Evolutionary conservation across 2,797 vertebrate species (phyloP).

Genomic region (Sciaenops ocellatus): DNA sequence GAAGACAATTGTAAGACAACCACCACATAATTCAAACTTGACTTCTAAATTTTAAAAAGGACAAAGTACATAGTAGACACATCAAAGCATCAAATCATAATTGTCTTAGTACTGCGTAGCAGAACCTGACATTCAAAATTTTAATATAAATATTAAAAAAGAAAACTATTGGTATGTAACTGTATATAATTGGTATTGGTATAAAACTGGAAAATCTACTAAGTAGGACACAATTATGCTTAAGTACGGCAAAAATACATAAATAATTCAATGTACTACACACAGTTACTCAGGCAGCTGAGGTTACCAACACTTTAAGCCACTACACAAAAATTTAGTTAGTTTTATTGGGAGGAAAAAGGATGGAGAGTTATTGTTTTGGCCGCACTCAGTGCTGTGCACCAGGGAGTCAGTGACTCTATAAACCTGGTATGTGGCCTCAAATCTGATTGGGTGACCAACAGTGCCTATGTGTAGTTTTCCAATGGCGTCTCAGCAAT

Average conservation of each 20-base stretch:
- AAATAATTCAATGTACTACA: not conserved
- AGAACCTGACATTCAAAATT: not conserved
- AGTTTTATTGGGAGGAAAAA: conserved; percentile 19
- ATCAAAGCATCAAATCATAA: not conserved
- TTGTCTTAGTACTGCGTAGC: not conserved
- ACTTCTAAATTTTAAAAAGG: not conserved
- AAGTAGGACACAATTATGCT: too few relatives aligned
- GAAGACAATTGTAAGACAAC: not conserved
- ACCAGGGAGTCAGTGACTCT: conserved; percentile 48
- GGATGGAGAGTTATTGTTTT: conserved; percentile 28
- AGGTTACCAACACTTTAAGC: not conserved
- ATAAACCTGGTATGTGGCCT: conserved; percentile 58
- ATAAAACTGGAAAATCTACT: too few relatives aligned
- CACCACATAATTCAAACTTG: accelerated
- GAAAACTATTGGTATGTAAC: not conserved
- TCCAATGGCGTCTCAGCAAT: conserved; percentile 2
- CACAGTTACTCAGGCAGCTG: not conserved
- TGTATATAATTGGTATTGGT: too few relatives aligned
- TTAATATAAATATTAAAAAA: not conserved
- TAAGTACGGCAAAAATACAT: not conserved
- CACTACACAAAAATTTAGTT: not conserved
- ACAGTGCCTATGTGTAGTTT: not conserved
- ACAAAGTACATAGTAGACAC: not conserved
- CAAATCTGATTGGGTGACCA: not conserved
- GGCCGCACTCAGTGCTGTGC: conserved; percentile 1